Conservation (phyloP, 2,113 vertebrate genomes). For the Spea multiplicata region DNA sequence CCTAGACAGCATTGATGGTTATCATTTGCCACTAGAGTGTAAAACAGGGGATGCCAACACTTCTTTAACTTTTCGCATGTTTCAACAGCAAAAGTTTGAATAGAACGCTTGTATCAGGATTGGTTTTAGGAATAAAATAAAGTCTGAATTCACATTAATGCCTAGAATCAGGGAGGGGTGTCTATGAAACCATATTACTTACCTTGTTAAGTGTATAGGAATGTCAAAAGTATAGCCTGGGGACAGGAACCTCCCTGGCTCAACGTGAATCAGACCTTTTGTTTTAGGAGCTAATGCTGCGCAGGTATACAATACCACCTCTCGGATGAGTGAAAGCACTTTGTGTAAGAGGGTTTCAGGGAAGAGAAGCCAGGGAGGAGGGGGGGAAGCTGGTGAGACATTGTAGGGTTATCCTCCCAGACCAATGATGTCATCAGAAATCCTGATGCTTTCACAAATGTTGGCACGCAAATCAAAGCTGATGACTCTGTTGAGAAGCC, state of each 20-base stretch:
- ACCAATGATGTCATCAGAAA: conserved; percentile 37
- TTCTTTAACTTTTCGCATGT: background rate
- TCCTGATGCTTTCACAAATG: conserved; percentile 16
- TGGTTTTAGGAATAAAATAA: conserved; percentile 22
- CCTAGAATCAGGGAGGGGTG: conserved; percentile 21
- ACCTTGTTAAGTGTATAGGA: conserved; percentile 20
- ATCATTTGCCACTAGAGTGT: too few relatives aligned
- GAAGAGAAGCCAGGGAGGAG: background rate
- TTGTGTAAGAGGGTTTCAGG: conserved; percentile 19
- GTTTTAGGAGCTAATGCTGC: conserved; percentile 23
- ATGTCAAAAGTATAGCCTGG: conserved; percentile 41
- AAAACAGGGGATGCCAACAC: too few relatives aligned
- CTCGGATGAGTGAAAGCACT: conserved; percentile 18
- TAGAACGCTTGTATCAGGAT: background rate
- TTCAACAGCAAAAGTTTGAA: background rate
- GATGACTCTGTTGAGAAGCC: conserved; percentile 31
- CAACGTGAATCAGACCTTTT: conserved; percentile 46
- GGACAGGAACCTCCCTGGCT: conserved; percentile 35
- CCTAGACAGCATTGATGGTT: too few relatives aligned
- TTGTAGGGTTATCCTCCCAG: conserved; percentile 7
- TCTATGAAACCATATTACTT: background rate
- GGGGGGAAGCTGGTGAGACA: conserved; percentile 18
- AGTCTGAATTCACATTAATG: conserved; percentile 8
- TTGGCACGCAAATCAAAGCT: conserved; percentile 42
- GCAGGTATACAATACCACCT: conserved; percentile 14